Base-by-base conservation (phyloP, 53 echinoderm and acorn worm genomes). In the Actinopyga echinites region DNA sequence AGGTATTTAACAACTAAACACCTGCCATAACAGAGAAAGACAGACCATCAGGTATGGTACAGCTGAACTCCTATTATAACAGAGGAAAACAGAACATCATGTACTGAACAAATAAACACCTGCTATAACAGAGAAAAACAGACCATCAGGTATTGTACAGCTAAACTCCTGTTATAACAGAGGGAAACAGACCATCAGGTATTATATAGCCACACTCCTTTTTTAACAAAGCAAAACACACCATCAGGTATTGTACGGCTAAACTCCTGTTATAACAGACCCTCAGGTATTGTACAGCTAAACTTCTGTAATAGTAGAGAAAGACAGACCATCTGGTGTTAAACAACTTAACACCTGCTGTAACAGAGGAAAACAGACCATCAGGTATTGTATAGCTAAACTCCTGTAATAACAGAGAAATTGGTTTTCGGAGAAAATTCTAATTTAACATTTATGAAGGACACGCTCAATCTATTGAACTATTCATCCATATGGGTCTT, bases 401-500 rank as follows among this genome's bases (percentile, higher is more conserved):
- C 26, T 75, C 88, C 97, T 97, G 83, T 8, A n/a, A n/a, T n/a
- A n/a, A n/a, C n/a, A n/a, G 86, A 86, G 36, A 81, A 89, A 32
- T n/a, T n/a, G n/a, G n/a, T n/a, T n/a, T n/a, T n/a, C n/a, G n/a
- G n/a, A n/a, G n/a, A n/a, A n/a, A n/a, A n/a, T n/a, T n/a, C n/a
- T n/a, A n/a, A n/a, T n/a, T n/a, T n/a, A n/a, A n/a, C n/a, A n/a
- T n/a, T n/a, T n/a, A n/a, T n/a, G n/a, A n/a, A n/a, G n/a, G n/a
- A n/a, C n/a, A n/a, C n/a, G n/a, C n/a, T n/a, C n/a, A n/a, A n/a
- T n/a, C n/a, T n/a, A n/a, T n/a, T n/a, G n/a, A n/a, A n/a, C n/a
- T n/a, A n/a, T n/a, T n/a, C n/a, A n/a, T n/a, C n/a, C n/a, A n/a
- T n/a, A n/a, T n/a, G n/a, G n/a, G n/a, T n/a, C n/a, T n/a, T n/a